Evolutionary conservation across 2,888 invertebrate species (phyloP).

Genomic region (Marasmarcha lunaedactyla): DNA sequence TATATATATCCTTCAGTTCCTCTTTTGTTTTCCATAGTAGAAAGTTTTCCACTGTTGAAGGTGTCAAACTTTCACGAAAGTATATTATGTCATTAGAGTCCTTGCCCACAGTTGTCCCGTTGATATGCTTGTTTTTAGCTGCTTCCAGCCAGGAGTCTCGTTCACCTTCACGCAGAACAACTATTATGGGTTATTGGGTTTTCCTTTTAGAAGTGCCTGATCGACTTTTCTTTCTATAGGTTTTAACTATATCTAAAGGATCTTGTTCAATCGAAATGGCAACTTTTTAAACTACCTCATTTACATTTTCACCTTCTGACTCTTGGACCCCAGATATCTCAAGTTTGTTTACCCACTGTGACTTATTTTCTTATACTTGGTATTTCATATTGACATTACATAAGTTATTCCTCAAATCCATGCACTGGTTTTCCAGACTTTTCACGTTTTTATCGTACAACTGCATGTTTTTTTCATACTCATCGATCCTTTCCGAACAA

Average conservation of each 20-base stretch:
- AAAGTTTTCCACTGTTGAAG: slow-evolving; percentile 6
- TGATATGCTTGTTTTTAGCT: background rate
- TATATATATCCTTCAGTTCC: slow-evolving; percentile 9
- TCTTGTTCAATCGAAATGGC: background rate
- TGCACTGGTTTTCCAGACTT: slow-evolving; percentile 10
- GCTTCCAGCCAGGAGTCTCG: slow-evolving; percentile 6
- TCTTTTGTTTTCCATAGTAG: slow-evolving; percentile 9
- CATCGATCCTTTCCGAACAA: slow-evolving; percentile 8
- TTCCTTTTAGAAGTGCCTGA: background rate
- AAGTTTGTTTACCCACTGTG: slow-evolving; percentile 1
- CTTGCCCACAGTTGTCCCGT: background rate
- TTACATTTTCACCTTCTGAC: slow-evolving; percentile 1
- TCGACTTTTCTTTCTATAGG: background rate
- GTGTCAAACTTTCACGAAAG: slow-evolving; percentile 7
- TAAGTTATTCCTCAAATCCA: slow-evolving; percentile 8
- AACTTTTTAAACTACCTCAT: background rate
- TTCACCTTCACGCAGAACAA: background rate
- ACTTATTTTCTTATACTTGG: slow-evolving; percentile 9
- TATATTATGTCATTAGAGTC: background rate
- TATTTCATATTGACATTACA: slow-evolving; percentile 9
- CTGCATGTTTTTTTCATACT: slow-evolving; percentile 5
- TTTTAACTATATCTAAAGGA: background rate
- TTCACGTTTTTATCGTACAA: slow-evolving; percentile 9
- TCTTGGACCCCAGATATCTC: slow-evolving; percentile 8
- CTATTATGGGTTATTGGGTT: background rate